Percentiles rank a stretch among this genome's conserved stretches.
phyloP scores from a whole-genome alignment of 2,888 invertebrate species.

The Cheilosia vernalis region DNA sequence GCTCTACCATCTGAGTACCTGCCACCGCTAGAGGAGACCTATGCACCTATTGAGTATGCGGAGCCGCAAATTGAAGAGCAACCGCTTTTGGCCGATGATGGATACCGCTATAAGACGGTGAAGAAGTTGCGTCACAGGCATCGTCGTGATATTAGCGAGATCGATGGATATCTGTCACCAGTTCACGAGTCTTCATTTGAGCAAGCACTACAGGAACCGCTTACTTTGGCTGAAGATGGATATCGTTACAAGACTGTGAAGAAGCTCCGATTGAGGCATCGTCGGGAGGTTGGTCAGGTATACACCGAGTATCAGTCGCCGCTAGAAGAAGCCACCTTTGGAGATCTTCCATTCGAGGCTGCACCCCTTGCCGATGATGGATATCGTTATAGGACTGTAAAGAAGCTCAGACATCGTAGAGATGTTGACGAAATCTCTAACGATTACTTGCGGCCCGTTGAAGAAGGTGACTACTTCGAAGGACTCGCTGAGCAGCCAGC shows the following conservation, averaged over 20 bases:
- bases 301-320: slow-evolving; percentile 75
- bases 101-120: slow-evolving; percentile 66
- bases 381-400: slow-evolving; percentile 59
- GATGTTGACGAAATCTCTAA: slow-evolving; percentile 64
- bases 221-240: slow-evolving; percentile 48
- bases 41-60: slow-evolving; percentile 77
- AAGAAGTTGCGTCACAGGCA: slow-evolving; percentile 51
- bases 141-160: slow-evolving; percentile 80
- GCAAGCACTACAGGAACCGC: neutral
- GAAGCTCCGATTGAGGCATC: slow-evolving; percentile 72
- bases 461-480: slow-evolving; percentile 40
- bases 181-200: slow-evolving; percentile 64
- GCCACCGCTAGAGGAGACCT: slow-evolving; percentile 58
- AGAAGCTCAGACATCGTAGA: slow-evolving; percentile 61
- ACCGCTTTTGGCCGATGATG: slow-evolving; percentile 53
- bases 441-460: slow-evolving; percentile 65
- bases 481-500: slow-evolving; percentile 2
- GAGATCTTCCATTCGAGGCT: slow-evolving; percentile 37
- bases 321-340: slow-evolving; percentile 45
- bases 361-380: slow-evolving; percentile 60
- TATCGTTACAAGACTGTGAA: slow-evolving; percentile 79
- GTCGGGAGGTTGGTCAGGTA: slow-evolving; percentile 77
- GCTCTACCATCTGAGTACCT: slow-evolving; percentile 65
- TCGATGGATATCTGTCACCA: slow-evolving; percentile 80
- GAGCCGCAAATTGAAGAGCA: slow-evolving; percentile 55